phyloP scores from a whole-genome alignment of 2,113 vertebrate genomes.

The Otocyon megalotis region DNA sequence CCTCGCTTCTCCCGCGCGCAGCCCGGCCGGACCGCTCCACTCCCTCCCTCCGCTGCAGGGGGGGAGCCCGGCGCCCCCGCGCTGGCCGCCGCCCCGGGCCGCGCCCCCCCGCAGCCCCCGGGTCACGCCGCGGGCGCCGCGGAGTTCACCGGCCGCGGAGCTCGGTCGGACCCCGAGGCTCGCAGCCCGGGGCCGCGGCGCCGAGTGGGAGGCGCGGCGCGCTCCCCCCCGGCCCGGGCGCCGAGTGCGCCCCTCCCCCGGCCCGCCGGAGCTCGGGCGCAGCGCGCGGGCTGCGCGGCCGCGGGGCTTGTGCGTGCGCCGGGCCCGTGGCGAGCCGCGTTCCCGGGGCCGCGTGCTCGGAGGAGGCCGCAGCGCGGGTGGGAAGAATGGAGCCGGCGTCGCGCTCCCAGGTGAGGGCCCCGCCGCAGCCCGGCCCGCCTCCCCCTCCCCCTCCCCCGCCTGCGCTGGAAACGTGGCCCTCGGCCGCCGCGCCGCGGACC shows the following conservation, averaged over 20 bases:
- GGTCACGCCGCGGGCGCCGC: neutral
- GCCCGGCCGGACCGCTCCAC: slow-evolving; percentile 79
- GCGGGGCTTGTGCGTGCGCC: neutral
- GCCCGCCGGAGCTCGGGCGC: neutral
- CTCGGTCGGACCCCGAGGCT: fast-evolving
- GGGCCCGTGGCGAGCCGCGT: neutral
- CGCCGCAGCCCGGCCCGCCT: neutral
- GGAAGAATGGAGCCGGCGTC: slow-evolving; percentile 75
- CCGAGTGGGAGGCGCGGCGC: neutral
- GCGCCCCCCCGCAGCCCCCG: fast-evolving
- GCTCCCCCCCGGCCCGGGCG: slow-evolving; percentile 58
- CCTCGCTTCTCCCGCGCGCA: slow-evolving; percentile 77
- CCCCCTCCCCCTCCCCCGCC: neutral
- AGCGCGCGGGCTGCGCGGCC: neutral
- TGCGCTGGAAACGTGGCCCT: slow-evolving; percentile 63
- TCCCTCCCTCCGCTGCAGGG: slow-evolving; percentile 58
- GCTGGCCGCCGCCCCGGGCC: fast-evolving
- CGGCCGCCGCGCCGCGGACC: neutral
- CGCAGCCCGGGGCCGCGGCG: neutral
- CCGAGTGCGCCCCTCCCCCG: slow-evolving; percentile 62
- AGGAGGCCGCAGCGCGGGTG: neutral
- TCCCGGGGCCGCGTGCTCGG: slow-evolving; percentile 29
- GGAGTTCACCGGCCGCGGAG: neutral
- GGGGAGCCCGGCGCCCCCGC: slow-evolving; percentile 37
- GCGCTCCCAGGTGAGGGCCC: slow-evolving; percentile 73